These are phyloP conservation scores for Drosophila tropicalis DNA, from an alignment of 1,140 invertebrate species.

Conservation along the genomic window DNA sequence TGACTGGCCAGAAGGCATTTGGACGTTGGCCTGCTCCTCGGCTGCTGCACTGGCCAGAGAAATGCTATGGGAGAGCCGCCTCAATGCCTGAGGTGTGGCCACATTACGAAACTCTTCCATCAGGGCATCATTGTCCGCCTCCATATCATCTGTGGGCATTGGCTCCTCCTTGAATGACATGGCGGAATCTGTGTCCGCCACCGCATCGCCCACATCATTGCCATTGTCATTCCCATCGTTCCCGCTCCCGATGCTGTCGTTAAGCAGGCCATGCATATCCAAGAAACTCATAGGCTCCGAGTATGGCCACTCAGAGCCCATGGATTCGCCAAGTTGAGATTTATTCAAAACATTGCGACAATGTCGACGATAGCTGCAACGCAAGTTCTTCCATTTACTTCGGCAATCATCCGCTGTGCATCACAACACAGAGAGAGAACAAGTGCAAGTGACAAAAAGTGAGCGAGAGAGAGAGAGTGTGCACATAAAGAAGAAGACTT, in stretches of 20 bases:
- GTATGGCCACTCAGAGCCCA: constrained; percentile 54
- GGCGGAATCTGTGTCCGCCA: constrained; percentile 13
- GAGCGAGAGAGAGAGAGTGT: not conserved
- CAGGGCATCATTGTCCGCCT: constrained; percentile 67
- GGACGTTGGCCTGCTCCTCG: constrained; percentile 44
- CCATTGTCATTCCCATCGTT: constrained; percentile 34
- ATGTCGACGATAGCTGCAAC: constrained; percentile 67
- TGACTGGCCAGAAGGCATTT: not conserved
- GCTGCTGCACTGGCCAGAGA: constrained; percentile 66
- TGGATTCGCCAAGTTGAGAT: constrained; percentile 15
- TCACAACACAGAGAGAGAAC: too few species aligned
- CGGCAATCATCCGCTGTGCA: constrained; percentile 59
- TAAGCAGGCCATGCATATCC: constrained; percentile 26
- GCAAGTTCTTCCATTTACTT: constrained; percentile 68
- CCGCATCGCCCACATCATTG: constrained; percentile 20
- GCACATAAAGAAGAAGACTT: not conserved
- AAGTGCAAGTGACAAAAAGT: constrained; percentile 4
- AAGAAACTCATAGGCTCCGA: constrained; percentile 58
- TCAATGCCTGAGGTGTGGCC: constrained; percentile 69
- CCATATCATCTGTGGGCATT: constrained; percentile 56
- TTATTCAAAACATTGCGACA: constrained; percentile 34
- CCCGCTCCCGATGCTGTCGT: constrained; percentile 51
- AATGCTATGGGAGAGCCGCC: constrained; percentile 68
- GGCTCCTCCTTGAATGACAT: constrained; percentile 43
- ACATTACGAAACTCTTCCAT: constrained; percentile 68